These are phyloP conservation scores for Catajapyx aquilonaris DNA, from an alignment of 1,140 invertebrate species.

Conservation along the genomic window DNA sequence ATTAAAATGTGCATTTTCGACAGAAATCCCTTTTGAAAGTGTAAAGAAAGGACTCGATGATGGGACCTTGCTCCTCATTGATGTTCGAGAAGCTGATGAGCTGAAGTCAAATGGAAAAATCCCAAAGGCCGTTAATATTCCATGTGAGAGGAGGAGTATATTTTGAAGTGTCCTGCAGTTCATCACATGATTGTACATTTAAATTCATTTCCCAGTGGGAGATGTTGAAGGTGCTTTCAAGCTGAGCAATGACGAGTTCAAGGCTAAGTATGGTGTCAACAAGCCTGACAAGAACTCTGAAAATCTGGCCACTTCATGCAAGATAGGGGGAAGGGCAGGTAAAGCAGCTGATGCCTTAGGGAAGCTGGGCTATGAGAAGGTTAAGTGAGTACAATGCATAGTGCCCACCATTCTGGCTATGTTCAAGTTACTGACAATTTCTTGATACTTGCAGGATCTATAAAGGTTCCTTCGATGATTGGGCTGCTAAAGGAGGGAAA, in stretches of 20 bases:
- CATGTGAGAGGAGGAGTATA: conserved; percentile 7
- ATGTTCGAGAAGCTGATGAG: conserved; percentile 10
- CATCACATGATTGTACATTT: conserved; percentile 1
- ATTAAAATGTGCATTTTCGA: too few relatives aligned
- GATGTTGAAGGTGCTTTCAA: conserved; percentile 11
- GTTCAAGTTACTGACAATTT: too few relatives aligned
- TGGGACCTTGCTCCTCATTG: conserved; percentile 9
- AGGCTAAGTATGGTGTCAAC: conserved; percentile 8
- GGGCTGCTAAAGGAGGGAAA: too few relatives aligned
- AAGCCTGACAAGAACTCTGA: conserved; percentile 5
- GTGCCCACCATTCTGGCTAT: too few relatives aligned
- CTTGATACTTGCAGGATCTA: too few relatives aligned
- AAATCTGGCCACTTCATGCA: conserved; percentile 8
- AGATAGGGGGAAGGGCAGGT: conserved; percentile 8
- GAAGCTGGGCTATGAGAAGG: not conserved
- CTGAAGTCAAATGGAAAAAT: conserved; percentile 8
- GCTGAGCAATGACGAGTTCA: conserved; percentile 8
- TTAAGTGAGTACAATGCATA: not conserved
- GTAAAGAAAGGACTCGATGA: not conserved
- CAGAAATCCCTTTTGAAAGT: not conserved
- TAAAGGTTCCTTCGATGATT: too few relatives aligned
- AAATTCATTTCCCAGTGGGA: conserved; percentile 6
- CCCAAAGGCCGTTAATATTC: conserved; percentile 10
- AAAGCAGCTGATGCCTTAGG: conserved; percentile 8
- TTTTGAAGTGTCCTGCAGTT: not conserved